Base-by-base conservation (phyloP, 2,888 invertebrate genomes). In the Drosophila affinis region DNA sequence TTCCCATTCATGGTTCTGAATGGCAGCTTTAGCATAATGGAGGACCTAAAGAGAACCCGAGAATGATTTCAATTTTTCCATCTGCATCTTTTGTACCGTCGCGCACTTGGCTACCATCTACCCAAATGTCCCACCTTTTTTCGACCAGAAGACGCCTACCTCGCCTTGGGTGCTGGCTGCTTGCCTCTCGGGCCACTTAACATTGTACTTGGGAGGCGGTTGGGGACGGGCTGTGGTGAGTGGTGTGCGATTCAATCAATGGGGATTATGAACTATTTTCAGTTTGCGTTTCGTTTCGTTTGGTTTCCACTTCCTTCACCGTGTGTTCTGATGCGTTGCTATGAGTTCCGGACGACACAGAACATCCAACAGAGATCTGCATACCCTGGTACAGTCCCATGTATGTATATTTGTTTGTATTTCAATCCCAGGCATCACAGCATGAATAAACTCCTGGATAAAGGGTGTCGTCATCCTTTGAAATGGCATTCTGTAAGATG, bases 181-280 rank as follows among this genome's bases (percentile, higher is more conserved):
- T 17, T 12, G 29, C 5, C 55, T 4, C 44, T 17, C 47, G 17
- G 59, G 67, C 74, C 75, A 77, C 72, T 79, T 75, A 53, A 57
- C 63, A 69, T 71, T 69, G 81, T 47, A 59, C 69, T 75, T 48
- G 63, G 61, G 21, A 21, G 21, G 21, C 21, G 17, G 21, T 29
- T 45, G n/a, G 21, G 54, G n/a, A 27, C 48, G 48, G 24, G 24
- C 12, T 10, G 12, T 10, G 34, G 32, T 32, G 32, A 10, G 32
- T 32, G 34, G 45, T 56, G 21, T 0, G 54, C 51, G 21, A 29
- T 58, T 67, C 77, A 83, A 88, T 84, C 84, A 83, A 84, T 84
- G 81, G 57, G 84, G 88, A 86, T 84, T 84, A 88, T 72, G 29
- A 75, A 82, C 83, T 86, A 88, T 88, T 87, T 88, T 70, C 68